Percentiles rank a stretch among this genome's conserved stretches.
phyloP scores from a whole-genome alignment of 1,140 invertebrate species.

The Macrobrachium nipponense region DNA sequence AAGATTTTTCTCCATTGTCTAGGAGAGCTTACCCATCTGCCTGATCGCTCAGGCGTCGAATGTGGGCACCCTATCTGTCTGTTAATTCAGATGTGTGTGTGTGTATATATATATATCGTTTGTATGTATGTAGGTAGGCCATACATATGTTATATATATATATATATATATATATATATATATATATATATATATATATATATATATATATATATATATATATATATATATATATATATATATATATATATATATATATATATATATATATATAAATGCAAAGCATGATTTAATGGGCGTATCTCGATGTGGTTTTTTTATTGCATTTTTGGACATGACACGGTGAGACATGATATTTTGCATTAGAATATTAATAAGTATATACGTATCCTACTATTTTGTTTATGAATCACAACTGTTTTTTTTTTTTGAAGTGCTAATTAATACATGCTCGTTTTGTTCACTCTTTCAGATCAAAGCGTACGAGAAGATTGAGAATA shows the following conservation, averaged over 20 bases:
- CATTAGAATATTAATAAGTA: background rate
- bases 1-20: background rate
- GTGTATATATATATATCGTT: slow-evolving; percentile 25
- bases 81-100: background rate
- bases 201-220: no score
- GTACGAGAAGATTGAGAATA: slow-evolving; percentile 97
- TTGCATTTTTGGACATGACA: no score
- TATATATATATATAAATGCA: no score
- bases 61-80: background rate
- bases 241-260: no score
- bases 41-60: slow-evolving; percentile 1
- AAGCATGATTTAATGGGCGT: no score
- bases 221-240: no score
- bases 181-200: no score
- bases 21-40: background rate
- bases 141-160: slow-evolving; percentile 33
- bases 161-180: slow-evolving; percentile 6
- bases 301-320: no score
- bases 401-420: no score
- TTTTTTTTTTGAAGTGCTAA: background rate
- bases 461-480: slow-evolving; percentile 89
- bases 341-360: no score
- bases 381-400: background rate
- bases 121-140: slow-evolving; percentile 21
- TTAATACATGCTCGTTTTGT: no score